Evolutionary conservation across 1,140 invertebrate species (phyloP), one percentile per base, ranked within the genome.

Genomic region (Bursaphelenchus mucronatus): DNA sequence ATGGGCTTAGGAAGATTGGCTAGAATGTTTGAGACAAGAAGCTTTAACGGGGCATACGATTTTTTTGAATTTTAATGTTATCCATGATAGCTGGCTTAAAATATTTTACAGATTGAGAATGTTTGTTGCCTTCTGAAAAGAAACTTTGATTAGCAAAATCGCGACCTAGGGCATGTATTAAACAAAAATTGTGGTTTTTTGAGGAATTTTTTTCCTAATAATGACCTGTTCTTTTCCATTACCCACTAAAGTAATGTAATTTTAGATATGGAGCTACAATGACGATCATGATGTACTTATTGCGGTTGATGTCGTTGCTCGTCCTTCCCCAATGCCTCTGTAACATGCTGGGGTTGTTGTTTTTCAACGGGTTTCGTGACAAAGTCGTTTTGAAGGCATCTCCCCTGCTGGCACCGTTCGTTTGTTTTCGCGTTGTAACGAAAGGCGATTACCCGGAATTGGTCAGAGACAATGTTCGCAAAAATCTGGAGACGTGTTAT

Each of bases 291-390:
- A 85, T 95, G 49, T 94, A 94, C 81, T 76, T 89, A 44, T 79
- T 94, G 51, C 85, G 92, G 64, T 86, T 89, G 58, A 83, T 93
- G 7, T 90, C 91, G 43, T 87, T 95, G 75, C 85, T 95, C 11
- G 90, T 91, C 17, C 68, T 83, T 40, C 83, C 83, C 43, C 85
- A 86, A 86, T 90, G 91, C 58, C 75, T 95, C 9, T 92, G 91
- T 82, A 96, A 96, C 83, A 91, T 93, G 81, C 85, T 90, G 64
- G 94, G 92, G 57, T 83, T 97, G 40, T 87, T 90, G 41, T 86
- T 91, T 65, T 97, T 92, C 82, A 96, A 97, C 85, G 90, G 91
- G 61, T 97, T 97, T 82, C 91, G 91, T 44, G 90, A 92, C 70
- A 92, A 92, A 85, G 90, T 95, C 11, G 40, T 57, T 17, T 59